Percentiles rank a stretch among this genome's conserved stretches.
phyloP scores from a whole-genome alignment of 2,797 vertebrate genomes.

The Rhinichthys osculus region DNA sequence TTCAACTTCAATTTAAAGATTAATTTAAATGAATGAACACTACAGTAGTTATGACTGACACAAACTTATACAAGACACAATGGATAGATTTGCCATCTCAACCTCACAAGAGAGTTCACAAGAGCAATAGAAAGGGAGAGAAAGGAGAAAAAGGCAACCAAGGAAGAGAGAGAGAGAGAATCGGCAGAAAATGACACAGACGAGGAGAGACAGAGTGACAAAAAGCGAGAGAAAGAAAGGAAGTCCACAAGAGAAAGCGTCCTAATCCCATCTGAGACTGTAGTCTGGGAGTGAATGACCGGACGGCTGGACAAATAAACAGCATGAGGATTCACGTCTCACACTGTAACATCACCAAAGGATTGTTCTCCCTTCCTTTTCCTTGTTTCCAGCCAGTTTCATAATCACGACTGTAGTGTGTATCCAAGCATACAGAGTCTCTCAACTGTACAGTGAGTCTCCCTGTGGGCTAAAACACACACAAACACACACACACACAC shows the following conservation, averaged over 20 bases:
- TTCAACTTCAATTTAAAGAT: not conserved
- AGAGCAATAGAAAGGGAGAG: not conserved
- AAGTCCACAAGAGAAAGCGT: not conserved
- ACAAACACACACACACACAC: not conserved
- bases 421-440: slow-evolving; percentile 46
- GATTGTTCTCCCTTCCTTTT: not conserved
- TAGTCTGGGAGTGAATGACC: slow-evolving; percentile 4
- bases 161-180: not conserved
- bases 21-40: not conserved
- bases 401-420: slow-evolving; percentile 41
- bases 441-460: slow-evolving; percentile 36
- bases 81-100: not conserved
- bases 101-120: not conserved
- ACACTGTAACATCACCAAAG: slow-evolving; percentile 15
- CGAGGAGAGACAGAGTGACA: not conserved
- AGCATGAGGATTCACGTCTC: slow-evolving; percentile 2
- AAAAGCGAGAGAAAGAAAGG: not conserved
- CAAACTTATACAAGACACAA: not conserved
- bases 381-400: slow-evolving; percentile 13
- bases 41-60: not conserved
- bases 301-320: slow-evolving; percentile 8
- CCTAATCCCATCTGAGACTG: slow-evolving; percentile 16
- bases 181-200: not conserved
- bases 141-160: not conserved
- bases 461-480: slow-evolving; percentile 17